Conservation (phyloP, 2,888 invertebrate species). For the Harpalus rufipes region DNA sequence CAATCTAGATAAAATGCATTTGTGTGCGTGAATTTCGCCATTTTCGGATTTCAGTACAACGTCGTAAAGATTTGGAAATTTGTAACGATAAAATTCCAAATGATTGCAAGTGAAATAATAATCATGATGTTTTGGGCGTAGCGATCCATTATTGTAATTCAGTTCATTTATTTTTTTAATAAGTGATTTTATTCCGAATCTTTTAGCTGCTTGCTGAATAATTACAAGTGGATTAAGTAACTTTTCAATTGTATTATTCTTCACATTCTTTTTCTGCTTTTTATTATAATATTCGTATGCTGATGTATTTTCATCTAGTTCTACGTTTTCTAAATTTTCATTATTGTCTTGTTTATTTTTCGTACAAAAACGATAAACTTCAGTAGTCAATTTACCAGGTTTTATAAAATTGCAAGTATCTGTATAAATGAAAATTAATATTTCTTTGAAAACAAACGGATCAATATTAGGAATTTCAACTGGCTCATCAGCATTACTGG, state of each 20-base stretch:
- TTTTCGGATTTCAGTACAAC: constrained; percentile 75
- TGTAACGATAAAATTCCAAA: constrained; percentile 68
- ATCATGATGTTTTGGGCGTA: constrained; percentile 68
- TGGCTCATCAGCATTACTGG: constrained; percentile 74
- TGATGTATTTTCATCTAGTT: constrained; percentile 73
- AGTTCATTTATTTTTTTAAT: constrained; percentile 79
- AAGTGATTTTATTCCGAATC: constrained; percentile 78
- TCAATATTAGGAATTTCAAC: constrained; percentile 80
- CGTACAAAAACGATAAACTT: constrained; percentile 70
- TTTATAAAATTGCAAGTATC: constrained; percentile 82
- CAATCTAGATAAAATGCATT: constrained; percentile 89
- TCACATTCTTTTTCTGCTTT: constrained; percentile 71
- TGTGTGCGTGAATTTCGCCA: constrained; percentile 83
- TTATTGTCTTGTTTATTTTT: constrained; percentile 34
- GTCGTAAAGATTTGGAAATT: constrained; percentile 74
- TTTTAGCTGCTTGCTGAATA: constrained; percentile 80
- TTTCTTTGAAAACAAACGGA: constrained; percentile 84
- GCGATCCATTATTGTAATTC: constrained; percentile 70
- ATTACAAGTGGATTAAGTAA: constrained; percentile 79
- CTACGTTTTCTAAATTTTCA: constrained; percentile 29
- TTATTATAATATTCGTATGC: constrained; percentile 79
- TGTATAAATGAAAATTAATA: constrained; percentile 86
- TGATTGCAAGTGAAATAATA: constrained; percentile 58
- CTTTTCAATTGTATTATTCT: constrained; percentile 71
- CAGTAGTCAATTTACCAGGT: constrained; percentile 77